Evolutionary conservation across 2,888 invertebrate species (phyloP).

Genomic region (Sarcophaga carnaria): DNA sequence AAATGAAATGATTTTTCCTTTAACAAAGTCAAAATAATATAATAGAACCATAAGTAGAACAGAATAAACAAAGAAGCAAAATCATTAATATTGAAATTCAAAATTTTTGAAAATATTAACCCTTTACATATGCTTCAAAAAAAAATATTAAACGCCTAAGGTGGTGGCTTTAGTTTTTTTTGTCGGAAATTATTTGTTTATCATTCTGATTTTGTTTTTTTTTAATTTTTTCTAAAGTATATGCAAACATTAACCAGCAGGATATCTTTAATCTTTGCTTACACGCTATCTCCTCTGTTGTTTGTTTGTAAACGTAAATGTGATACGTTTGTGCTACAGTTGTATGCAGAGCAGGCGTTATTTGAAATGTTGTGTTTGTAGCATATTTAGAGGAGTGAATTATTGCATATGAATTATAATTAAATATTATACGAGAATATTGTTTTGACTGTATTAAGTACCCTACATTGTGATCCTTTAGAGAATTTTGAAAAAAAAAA

Average conservation of each 20-base stretch:
- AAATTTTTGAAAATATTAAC: not conserved
- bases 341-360: not conserved
- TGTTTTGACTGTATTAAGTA: not conserved
- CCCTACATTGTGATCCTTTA: not conserved
- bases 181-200: not conserved
- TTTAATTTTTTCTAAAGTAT: not conserved
- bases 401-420: not conserved
- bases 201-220: not conserved
- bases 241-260: not conserved
- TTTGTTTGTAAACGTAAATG: not conserved
- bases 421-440: not conserved
- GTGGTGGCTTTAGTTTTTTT: not conserved
- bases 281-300: not conserved
- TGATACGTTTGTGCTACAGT: not conserved
- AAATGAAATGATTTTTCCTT: not conserved
- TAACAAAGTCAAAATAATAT: not conserved
- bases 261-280: not conserved
- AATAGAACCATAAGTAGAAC: too few species aligned
- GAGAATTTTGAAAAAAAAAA: not conserved
- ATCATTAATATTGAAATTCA: not conserved
- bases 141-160: not conserved
- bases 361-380: not conserved
- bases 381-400: not conserved
- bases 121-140: not conserved
- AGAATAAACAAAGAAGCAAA: not conserved